Evolutionary conservation across 2,888 invertebrate species (phyloP), one percentile per base, ranked within the genome.

Genomic region (Arctia plantaginis): DNA sequence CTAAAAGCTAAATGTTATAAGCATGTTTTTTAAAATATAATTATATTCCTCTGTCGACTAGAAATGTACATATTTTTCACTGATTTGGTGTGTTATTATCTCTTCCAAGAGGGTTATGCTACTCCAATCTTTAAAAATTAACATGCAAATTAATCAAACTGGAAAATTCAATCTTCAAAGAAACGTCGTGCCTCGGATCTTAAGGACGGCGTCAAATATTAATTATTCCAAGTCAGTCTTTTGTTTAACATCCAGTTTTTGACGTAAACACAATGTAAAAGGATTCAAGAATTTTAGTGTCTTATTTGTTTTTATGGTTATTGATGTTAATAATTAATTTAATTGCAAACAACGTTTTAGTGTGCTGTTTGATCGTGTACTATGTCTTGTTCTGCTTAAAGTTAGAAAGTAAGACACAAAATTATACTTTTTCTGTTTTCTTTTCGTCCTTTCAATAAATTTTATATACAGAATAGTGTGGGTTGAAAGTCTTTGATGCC

Each of bases 101-200:
- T 30, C 47, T 35, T 39, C 27, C n/a, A 27, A 18, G 55, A 66
- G 8, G 20, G 33, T 30, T 20, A 51, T 35, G 30, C 59, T 33
- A 72, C 33, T 55, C 2, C 30, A 27, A 41, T 59, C 59, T 62
- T 68, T 69, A 15, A 65, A 73, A 68, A 73, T 73, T 64, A 69
- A 62, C 51, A 69, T 33, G 59, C 35, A 62, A 68, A 55, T 69
- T 69, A 66, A 70, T 70, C 55, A 74, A 74, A 70, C 27, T 59
- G n/a, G 70, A 62, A 73, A 51, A 51, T 66, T 44, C 27, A 75
- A 72, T 66, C 66, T 69, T 72, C 72, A 66, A 66, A 75, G 72
- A 72, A 74, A 75, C 69, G 23, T 72, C 69, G 66, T 69, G 70
- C 66, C 20, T 33, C 55, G 33, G 44, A 69, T 51, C 33, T 71